Evolutionary conservation across 2,113 vertebrate species (phyloP), one percentile per base, ranked within the genome.

Genomic region (Collichthys lucidus): DNA sequence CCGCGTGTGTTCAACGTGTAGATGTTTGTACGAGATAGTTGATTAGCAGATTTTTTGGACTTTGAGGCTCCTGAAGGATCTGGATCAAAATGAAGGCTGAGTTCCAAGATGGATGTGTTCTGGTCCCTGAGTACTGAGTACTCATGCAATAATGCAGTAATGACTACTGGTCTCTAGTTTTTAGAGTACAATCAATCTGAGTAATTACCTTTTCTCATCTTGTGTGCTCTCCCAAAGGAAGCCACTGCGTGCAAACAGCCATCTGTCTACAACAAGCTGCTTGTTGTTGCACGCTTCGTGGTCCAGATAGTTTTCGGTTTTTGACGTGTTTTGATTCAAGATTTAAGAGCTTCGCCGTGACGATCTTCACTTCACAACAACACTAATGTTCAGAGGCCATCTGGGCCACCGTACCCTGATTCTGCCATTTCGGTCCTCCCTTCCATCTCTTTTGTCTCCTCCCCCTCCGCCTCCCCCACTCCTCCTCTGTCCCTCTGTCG

Each of bases 251-350:
- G 35, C 63, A 55, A 56, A 73, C 66, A 16, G 49, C 53, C 55
- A 86, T 68, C 68, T 74, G 57, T 82, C 56, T 52, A 14, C 63
- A 42, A 55, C 29, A 49, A 67, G 72, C 64, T 70, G 60, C 35
- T 60, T 35, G 29, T 24, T 47, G 53, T 49, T 6, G 6, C 44
- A 50, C 16, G 15, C 42, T 26, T 3, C 55, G 24, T 52, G 22
- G 46, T 35, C 22, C 47, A 35, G 19, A 56, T 0, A 2, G 11
- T 19, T 47, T 44, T 44, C 9, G 11, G 46, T 40, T 70, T 47
- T n/a, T 8, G 6, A 4, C 0, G 24, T 2, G 24, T 26, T 50
- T 8, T 17, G 17, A 17, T 22, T 26, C 22, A 40, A 40, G 7
- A 11, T 65, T 20, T 56, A 3, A 31, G 40, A 56, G 16, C 16